Percentiles rank a stretch among this genome's conserved stretches.
Evolutionary conservation across 1,140 invertebrate genomes (phyloP).

Genomic region (Heliconius nattereri): DNA sequence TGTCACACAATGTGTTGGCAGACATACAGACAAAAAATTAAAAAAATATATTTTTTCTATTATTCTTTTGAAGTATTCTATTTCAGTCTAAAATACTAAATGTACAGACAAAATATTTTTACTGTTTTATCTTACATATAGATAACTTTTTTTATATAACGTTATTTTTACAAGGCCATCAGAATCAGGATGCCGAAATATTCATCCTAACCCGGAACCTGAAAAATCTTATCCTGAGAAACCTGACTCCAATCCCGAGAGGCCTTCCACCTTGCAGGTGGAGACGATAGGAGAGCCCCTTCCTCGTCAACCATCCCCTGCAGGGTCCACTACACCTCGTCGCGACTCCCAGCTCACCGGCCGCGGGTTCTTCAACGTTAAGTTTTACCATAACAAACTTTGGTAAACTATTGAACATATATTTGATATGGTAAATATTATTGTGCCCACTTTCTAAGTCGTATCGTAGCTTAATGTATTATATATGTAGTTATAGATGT

Average conservation of each 20-base stretch:
- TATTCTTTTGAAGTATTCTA: too few species aligned
- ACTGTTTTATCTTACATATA: too few species aligned
- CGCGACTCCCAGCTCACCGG: constrained; percentile 77
- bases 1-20: too few species aligned
- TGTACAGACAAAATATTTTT: too few species aligned
- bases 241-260: constrained; percentile 24
- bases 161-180: constrained; percentile 10
- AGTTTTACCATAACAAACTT: constrained; percentile 84
- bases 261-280: constrained; percentile 49
- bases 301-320: constrained; percentile 37
- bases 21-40: too few species aligned
- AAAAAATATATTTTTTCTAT: too few species aligned
- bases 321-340: constrained; percentile 43
- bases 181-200: background rate
- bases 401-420: constrained; percentile 72
- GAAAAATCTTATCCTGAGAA: background rate
- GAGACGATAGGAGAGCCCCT: constrained; percentile 35
- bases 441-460: background rate
- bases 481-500: background rate
- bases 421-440: constrained; percentile 68
- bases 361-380: constrained; percentile 83
- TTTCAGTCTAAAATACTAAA: too few species aligned
- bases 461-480: constrained; percentile 15
- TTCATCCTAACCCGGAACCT: background rate
- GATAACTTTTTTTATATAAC: background rate